Evolutionary conservation across 2,888 invertebrate species (phyloP).

Genomic region (Scaeva pyrastri): DNA sequence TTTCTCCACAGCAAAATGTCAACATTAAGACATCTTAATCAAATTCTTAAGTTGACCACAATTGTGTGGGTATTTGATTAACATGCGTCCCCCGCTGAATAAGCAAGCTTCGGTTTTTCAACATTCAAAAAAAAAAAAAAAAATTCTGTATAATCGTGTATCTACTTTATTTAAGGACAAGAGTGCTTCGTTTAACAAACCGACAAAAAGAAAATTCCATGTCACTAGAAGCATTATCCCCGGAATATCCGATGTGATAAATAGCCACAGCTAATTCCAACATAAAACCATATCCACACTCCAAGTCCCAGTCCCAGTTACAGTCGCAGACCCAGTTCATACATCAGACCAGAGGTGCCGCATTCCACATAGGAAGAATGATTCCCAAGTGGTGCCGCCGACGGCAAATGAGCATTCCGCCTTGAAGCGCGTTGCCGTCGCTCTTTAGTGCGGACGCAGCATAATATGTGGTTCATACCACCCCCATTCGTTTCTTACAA

Average conservation of each 20-base stretch:
- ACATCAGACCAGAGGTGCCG: too few species aligned
- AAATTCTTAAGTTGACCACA: conserved; percentile 59
- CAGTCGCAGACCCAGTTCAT: too few species aligned
- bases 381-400: conserved; percentile 56
- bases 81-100: conserved; percentile 58
- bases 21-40: conserved; percentile 64
- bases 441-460: neutral
- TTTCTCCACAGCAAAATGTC: conserved; percentile 54
- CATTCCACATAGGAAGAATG: conserved; percentile 30
- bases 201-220: conserved; percentile 74
- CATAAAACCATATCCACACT: conserved; percentile 66
- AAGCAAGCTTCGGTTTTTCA: conserved; percentile 12
- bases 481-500: neutral
- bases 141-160: conserved; percentile 36
- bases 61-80: conserved; percentile 47
- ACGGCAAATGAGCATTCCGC: conserved; percentile 43
- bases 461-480: neutral
- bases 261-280: conserved; percentile 72
- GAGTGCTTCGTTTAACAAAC: conserved; percentile 40
- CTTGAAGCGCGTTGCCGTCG: conserved; percentile 52
- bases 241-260: conserved; percentile 70
- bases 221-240: conserved; percentile 73
- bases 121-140: conserved; percentile 26
- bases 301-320: too few species aligned
- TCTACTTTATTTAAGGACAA: conserved; percentile 56